phyloP scores from a whole-genome alignment of 2,113 vertebrate species.

The Ibidorhyncha struthersii region DNA sequence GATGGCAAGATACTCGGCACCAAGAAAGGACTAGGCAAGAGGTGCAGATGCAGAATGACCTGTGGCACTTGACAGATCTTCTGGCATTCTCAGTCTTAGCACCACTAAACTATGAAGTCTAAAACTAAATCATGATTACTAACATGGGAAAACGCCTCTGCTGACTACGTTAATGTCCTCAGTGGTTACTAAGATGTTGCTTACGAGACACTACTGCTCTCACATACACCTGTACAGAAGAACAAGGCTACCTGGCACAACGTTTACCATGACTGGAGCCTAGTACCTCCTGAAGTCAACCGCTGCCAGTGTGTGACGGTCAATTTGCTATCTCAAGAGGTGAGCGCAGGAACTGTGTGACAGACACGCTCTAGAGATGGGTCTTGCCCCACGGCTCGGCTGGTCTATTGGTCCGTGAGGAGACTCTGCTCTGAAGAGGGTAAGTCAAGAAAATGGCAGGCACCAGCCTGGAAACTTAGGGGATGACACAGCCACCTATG shows the following conservation, averaged over 20 bases:
- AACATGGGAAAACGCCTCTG: accelerated
- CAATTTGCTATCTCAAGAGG: too few relatives aligned
- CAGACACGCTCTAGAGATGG: too few relatives aligned
- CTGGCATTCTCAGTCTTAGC: not conserved
- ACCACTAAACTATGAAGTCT: accelerated
- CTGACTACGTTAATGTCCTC: not conserved
- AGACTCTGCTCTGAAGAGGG: not conserved
- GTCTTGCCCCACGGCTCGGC: not conserved
- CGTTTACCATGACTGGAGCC: not conserved
- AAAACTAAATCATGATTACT: not conserved
- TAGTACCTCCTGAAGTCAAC: not conserved
- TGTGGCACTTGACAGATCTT: accelerated
- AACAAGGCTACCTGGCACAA: not conserved
- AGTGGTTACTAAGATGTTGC: accelerated
- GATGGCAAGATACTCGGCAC: not conserved
- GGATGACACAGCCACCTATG: not conserved
- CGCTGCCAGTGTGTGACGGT: accelerated
- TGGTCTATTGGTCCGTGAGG: accelerated
- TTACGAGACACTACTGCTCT: accelerated
- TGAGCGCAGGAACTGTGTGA: too few relatives aligned
- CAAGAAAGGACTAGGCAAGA: not conserved
- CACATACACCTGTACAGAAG: accelerated
- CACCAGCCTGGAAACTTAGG: not conserved
- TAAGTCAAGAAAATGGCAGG: not conserved
- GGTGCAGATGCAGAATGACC: not conserved